These are phyloP conservation scores for Drosophila emarginata DNA, from an alignment of 2,888 invertebrate genomes.

Conservation along the genomic window DNA sequence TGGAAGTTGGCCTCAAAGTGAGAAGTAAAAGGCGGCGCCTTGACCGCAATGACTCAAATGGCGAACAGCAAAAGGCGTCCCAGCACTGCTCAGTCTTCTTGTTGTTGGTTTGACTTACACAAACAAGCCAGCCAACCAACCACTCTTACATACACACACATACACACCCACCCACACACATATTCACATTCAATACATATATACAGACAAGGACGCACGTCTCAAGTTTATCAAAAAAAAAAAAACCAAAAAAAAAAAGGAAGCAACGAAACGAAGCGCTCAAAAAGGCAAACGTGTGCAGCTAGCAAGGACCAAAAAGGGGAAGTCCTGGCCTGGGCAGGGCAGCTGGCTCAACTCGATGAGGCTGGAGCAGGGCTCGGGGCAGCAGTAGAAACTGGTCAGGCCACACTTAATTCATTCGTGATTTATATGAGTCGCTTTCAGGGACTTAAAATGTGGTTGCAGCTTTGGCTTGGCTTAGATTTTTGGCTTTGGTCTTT, in stretches of 20 bases:
- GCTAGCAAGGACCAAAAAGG: neutral
- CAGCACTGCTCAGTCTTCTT: slow-evolving; percentile 25
- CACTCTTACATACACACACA: slow-evolving; percentile 15
- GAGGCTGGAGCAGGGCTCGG: slow-evolving; percentile 14
- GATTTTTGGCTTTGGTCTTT: slow-evolving; percentile 18
- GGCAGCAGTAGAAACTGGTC: slow-evolving; percentile 34
- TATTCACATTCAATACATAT: neutral
- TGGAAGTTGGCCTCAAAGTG: slow-evolving; percentile 8
- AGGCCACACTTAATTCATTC: slow-evolving; percentile 76
- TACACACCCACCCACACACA: neutral
- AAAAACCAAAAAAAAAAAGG: slow-evolving; percentile 8
- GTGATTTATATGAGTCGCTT: slow-evolving; percentile 77
- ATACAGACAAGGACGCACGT: slow-evolving; percentile 57
- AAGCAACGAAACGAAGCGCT: slow-evolving; percentile 34
- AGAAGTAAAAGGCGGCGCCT: slow-evolving; percentile 56
- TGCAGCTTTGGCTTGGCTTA: slow-evolving; percentile 43
- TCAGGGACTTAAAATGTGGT: slow-evolving; percentile 69
- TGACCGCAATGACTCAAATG: slow-evolving; percentile 73
- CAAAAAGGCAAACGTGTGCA: slow-evolving; percentile 22
- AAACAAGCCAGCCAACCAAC: slow-evolving; percentile 52
- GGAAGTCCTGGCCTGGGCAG: no score
- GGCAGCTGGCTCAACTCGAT: neutral
- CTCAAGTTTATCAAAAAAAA: slow-evolving; percentile 74
- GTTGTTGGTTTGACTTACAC: slow-evolving; percentile 60
- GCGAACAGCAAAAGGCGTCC: slow-evolving; percentile 41